Conservation (phyloP, 1,140 invertebrate genomes). For the Ctenoplectra terminalis region DNA sequence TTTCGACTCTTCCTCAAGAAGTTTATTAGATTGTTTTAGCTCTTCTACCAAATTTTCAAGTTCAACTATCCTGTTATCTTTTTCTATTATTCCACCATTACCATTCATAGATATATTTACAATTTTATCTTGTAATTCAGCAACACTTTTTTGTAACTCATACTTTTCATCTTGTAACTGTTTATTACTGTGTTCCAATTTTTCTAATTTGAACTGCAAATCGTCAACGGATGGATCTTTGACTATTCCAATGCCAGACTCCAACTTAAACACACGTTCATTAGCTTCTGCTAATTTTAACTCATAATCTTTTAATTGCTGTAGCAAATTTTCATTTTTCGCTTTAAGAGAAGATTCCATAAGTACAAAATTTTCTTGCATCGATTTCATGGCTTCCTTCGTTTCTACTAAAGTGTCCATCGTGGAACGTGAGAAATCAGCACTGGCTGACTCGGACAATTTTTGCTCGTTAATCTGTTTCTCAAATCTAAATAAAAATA, state of each 20-base stretch:
- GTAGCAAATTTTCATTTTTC: constrained; percentile 77
- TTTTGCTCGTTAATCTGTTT: constrained; percentile 73
- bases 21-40: constrained; percentile 73
- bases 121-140: constrained; percentile 76
- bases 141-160: constrained; percentile 75
- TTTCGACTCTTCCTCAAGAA: constrained; percentile 73
- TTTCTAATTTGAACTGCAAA: constrained; percentile 70
- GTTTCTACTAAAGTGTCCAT: constrained; percentile 84
- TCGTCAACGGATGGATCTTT: constrained; percentile 67
- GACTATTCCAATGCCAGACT: constrained; percentile 72
- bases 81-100: constrained; percentile 71
- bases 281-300: constrained; percentile 74
- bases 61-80: constrained; percentile 79
- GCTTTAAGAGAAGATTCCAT: constrained; percentile 81
- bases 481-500: constrained; percentile 68
- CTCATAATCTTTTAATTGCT: constrained; percentile 78
- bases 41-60: constrained; percentile 78
- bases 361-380: constrained; percentile 85
- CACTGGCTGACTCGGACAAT: constrained; percentile 70
- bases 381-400: constrained; percentile 84
- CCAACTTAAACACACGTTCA: constrained; percentile 73
- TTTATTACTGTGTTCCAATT: constrained; percentile 72
- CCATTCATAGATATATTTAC: constrained; percentile 56
- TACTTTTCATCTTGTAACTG: constrained; percentile 77
- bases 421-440: constrained; percentile 77